Evolutionary conservation across 2,888 invertebrate species (phyloP), one percentile per base, ranked within the genome.

Genomic region (Baronia brevicornis): DNA sequence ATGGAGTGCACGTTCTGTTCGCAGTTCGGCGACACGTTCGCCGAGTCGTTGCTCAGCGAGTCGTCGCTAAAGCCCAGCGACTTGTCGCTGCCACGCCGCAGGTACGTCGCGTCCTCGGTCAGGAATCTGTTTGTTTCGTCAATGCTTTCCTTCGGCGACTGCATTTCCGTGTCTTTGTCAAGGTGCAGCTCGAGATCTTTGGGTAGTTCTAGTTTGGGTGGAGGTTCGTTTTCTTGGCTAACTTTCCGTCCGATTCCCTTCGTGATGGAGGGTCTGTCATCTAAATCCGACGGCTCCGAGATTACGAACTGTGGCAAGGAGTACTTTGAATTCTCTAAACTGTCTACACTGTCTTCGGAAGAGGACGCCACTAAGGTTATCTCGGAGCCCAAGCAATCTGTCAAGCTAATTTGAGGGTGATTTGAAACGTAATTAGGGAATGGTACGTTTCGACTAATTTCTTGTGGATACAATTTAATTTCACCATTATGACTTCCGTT

Each of bases 371-470:
- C 91, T 2, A 94, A 59, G 0, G 93, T 93, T 0, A 93, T 89
- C 70, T 93, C 93, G 3, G 92, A 93, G 1, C 96, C 96, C 31
- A 93, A 86, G 30, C 96, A 95, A 63, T 97, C 96, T 0, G 97
- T 97, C 5, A 97, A 87, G 48, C 95, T 96, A 39, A 97, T 97
- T 69, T 95, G 95, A 0, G 97, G 96, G 62, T 92, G 89, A 6
- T 62, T 79, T 0, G 64, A 43, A 0, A 57, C 46, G 23, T 65
- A 71, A 1, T 38, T 53, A 1, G 69, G 60, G 12, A 65, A 64
- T 51, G 62, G 39, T 53, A 65, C 36, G 57, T 50, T 47, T 56
- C 62, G 38, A 61, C 54, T 43, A 73, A 63, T 45, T 51, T 67
- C 61, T 41, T 54, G 72, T 0, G 43, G 34, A 28, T 55, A 57